Evolutionary conservation across 2,797 vertebrate species (phyloP).

Genomic region (Aldrovandia affinis): DNA sequence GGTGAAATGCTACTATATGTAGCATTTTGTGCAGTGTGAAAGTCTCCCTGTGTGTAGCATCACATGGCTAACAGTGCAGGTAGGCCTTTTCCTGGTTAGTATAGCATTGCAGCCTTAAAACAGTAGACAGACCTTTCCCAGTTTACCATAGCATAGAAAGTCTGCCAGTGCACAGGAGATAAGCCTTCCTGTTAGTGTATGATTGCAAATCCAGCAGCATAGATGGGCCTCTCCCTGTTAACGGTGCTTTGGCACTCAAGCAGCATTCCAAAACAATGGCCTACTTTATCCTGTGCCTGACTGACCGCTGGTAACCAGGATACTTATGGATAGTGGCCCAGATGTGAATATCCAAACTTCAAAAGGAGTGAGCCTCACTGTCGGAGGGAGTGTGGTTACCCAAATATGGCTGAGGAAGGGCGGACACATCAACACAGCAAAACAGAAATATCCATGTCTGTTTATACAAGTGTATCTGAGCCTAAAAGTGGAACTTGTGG

Average conservation of each 20-base stretch:
- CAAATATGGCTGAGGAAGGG: constrained; percentile 1
- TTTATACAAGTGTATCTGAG: background rate
- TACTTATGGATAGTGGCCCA: constrained; percentile 6
- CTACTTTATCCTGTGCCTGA: background rate
- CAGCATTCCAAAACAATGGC: background rate
- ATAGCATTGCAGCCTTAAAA: background rate
- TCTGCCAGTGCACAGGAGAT: background rate
- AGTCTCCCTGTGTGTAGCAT: background rate
- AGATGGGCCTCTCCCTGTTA: background rate
- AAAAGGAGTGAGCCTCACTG: background rate
- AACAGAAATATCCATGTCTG: constrained; percentile 14
- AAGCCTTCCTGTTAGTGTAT: background rate
- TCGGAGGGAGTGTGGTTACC: background rate
- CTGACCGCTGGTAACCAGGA: background rate
- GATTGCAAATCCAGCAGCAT: background rate
- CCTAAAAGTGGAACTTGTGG: background rate
- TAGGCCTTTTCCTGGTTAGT: background rate
- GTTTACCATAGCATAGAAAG: background rate
- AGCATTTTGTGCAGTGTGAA: background rate
- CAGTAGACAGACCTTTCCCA: background rate
- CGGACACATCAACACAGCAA: background rate
- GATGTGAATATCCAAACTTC: constrained; percentile 10
- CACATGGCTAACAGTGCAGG: too few species aligned
- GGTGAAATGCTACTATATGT: background rate
- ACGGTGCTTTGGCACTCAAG: background rate